These are phyloP conservation scores for Petrophora chlorosata DNA, from an alignment of 2,888 invertebrate species.

Conservation along the genomic window DNA sequence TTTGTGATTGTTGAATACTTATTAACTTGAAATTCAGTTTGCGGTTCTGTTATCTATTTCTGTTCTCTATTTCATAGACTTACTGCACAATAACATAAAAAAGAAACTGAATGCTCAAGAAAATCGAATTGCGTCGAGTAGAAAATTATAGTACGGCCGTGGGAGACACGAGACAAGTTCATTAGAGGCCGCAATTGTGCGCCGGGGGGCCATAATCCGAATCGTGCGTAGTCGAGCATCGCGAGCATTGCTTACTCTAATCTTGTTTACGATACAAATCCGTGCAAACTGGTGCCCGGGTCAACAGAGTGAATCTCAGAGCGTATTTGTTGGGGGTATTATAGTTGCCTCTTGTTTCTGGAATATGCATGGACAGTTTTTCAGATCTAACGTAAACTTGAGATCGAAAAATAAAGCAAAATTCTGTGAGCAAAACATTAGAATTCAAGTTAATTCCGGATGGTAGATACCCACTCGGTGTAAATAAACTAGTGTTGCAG, in stretches of 20 bases:
- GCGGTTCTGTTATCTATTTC: no score
- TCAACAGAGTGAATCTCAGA: background rate
- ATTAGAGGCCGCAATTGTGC: slow-evolving; percentile 57
- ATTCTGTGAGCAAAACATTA: no score
- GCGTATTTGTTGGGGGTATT: background rate
- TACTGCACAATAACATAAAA: slow-evolving; percentile 19
- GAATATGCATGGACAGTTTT: no score
- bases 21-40: no score
- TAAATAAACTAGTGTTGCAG: no score
- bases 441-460: no score
- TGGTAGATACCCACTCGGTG: no score
- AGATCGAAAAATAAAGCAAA: no score
- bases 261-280: slow-evolving; percentile 66
- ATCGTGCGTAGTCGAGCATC: slow-evolving; percentile 46
- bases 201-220: slow-evolving; percentile 53
- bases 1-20: no score
- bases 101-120: slow-evolving; percentile 17
- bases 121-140: slow-evolving; percentile 24
- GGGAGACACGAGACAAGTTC: slow-evolving; percentile 50
- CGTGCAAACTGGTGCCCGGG: slow-evolving; percentile 54
- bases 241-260: slow-evolving; percentile 55
- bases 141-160: slow-evolving; percentile 48
- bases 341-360: background rate
- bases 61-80: no score
- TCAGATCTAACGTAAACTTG: no score